Conservation (phyloP, 2,797 vertebrate genomes). For the Thamnophis elegans region DNA sequence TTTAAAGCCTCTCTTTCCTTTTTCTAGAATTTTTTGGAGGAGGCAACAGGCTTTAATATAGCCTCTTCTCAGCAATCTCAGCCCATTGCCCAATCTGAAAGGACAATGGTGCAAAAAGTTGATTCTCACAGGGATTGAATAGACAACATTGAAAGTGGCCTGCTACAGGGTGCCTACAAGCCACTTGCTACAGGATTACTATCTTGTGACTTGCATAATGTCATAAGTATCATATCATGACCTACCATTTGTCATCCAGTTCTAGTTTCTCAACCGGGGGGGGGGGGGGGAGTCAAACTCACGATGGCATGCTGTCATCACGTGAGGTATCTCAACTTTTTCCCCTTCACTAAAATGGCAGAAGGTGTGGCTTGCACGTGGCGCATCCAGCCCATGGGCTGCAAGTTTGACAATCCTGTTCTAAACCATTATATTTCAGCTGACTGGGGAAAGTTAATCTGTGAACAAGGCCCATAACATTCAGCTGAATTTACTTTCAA, state of each 20-base stretch:
- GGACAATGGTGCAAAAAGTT: background rate
- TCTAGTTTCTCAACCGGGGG: background rate
- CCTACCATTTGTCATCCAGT: background rate
- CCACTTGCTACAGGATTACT: background rate
- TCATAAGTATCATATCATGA: background rate
- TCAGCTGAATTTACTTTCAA: background rate
- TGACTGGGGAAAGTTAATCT: background rate
- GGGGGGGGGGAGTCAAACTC: no score
- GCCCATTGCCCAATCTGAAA: background rate
- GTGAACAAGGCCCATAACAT: background rate
- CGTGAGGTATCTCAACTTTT: no score
- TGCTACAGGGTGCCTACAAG: background rate
- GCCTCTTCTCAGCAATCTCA: background rate
- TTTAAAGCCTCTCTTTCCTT: background rate
- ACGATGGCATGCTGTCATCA: no score
- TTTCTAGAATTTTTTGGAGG: background rate
- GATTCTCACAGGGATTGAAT: background rate
- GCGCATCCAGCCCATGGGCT: no score
- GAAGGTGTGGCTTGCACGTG: no score
- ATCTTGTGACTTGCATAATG: background rate
- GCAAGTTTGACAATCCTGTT: background rate
- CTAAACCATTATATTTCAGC: background rate
- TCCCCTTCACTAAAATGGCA: no score
- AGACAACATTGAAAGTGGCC: background rate
- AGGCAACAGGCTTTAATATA: background rate